Evolutionary conservation across 2,888 invertebrate genomes (phyloP).

Genomic region (Diarsia dahlii): DNA sequence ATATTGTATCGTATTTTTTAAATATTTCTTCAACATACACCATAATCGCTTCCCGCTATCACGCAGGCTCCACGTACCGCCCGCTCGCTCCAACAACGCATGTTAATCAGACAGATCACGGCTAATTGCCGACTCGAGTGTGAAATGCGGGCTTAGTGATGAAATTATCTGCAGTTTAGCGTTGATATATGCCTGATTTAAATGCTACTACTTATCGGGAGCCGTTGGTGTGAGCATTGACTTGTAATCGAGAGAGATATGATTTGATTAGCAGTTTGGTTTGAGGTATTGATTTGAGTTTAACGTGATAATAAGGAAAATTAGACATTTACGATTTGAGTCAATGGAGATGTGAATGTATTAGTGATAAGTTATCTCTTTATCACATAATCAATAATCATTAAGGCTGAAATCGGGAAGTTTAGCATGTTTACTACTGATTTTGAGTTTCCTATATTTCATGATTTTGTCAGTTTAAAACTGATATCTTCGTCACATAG

Average conservation of each 20-base stretch:
- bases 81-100: constrained; percentile 82
- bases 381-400: too few relatives aligned
- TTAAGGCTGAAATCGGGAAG: too few relatives aligned
- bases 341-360: not conserved
- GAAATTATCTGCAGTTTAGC: constrained; percentile 88
- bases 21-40: not conserved
- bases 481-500: not conserved
- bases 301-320: not conserved
- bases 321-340: too few relatives aligned
- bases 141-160: constrained; percentile 89
- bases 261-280: constrained; percentile 8
- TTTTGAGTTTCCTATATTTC: too few relatives aligned
- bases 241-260: constrained; percentile 25
- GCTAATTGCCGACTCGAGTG: constrained; percentile 88
- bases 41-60: constrained; percentile 46
- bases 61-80: constrained; percentile 60
- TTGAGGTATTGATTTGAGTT: not conserved
- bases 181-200: constrained; percentile 80
- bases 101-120: constrained; percentile 88
- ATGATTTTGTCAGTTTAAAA: too few relatives aligned
- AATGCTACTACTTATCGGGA: constrained; percentile 69
- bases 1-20: constrained; percentile 6
- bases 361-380: not conserved
- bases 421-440: too few relatives aligned
- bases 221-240: constrained; percentile 35